Evolutionary conservation across 1,140 invertebrate species (phyloP).

Genomic region (Scaptomyza montana): DNA sequence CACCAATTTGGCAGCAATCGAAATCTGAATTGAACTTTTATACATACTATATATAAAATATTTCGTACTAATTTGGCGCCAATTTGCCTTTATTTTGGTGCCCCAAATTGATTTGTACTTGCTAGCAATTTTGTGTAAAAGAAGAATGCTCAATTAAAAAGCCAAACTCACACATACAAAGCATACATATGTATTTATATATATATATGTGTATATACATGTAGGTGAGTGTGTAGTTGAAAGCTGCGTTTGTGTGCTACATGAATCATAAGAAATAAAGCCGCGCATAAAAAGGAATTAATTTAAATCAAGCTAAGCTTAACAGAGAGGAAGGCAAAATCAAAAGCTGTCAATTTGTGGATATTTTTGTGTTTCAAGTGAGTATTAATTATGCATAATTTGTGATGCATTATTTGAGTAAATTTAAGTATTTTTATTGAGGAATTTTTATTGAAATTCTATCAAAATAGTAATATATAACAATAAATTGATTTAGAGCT

Average conservation of each 20-base stretch:
- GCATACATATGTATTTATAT: background rate
- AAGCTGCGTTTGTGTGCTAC: background rate
- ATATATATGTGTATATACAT: too few relatives aligned
- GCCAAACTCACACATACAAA: constrained; percentile 2
- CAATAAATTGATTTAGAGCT: too few relatives aligned
- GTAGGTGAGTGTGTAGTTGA: background rate
- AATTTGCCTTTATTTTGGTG: background rate
- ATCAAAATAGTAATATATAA: too few relatives aligned
- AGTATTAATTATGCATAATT: background rate
- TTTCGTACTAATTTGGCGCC: constrained; percentile 38
- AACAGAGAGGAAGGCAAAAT: too few relatives aligned
- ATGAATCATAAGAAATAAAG: background rate
- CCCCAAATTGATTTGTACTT: constrained; percentile 45
- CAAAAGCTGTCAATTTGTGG: background rate
- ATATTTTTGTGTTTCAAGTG: background rate
- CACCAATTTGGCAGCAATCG: constrained; percentile 20
- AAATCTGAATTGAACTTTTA: constrained; percentile 51
- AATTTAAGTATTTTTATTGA: too few relatives aligned
- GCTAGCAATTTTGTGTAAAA: constrained; percentile 34
- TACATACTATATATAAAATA: background rate
- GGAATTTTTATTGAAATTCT: too few relatives aligned
- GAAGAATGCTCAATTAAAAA: constrained; percentile 28
- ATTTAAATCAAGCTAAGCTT: too few relatives aligned
- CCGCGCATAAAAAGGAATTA: background rate
- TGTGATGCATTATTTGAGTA: background rate